Conservation (phyloP, 2,888 invertebrate genomes). For the Scaptomyza cyrtandrae region DNA sequence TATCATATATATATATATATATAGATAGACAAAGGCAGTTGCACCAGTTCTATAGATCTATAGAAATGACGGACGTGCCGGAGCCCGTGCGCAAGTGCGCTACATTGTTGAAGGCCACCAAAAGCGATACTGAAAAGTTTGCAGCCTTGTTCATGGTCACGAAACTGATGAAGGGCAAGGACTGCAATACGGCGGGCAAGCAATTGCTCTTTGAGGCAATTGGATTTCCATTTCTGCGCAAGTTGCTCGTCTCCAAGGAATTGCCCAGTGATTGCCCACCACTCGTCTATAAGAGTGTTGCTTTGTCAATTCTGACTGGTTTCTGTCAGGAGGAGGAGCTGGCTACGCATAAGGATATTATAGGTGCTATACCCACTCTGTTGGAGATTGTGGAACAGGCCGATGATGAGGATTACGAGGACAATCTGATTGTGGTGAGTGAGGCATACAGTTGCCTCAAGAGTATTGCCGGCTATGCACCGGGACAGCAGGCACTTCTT, state of each 20-base stretch:
- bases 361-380: slow-evolving; percentile 92
- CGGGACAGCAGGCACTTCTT: slow-evolving; percentile 92
- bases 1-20: slow-evolving; percentile 9
- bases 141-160: slow-evolving; percentile 96
- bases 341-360: slow-evolving; percentile 92
- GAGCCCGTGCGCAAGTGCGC: slow-evolving; percentile 94
- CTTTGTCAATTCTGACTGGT: slow-evolving; percentile 93
- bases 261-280: slow-evolving; percentile 95
- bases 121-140: slow-evolving; percentile 95
- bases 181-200: slow-evolving; percentile 91
- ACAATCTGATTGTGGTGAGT: slow-evolving; percentile 93
- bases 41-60: slow-evolving; percentile 28
- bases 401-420: slow-evolving; percentile 93
- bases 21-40: slow-evolving; percentile 26
- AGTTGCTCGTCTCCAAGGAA: slow-evolving; percentile 90
- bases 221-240: slow-evolving; percentile 93
- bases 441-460: slow-evolving; percentile 94
- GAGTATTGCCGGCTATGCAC: slow-evolving; percentile 91
- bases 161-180: slow-evolving; percentile 93
- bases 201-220: slow-evolving; percentile 94
- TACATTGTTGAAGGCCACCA: slow-evolving; percentile 90
- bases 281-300: slow-evolving; percentile 95
- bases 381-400: slow-evolving; percentile 93
- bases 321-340: slow-evolving; percentile 93
- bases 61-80: slow-evolving; percentile 86